Base-by-base conservation (phyloP, 2,797 vertebrate species). In the Lagocephalus sceleratus region DNA sequence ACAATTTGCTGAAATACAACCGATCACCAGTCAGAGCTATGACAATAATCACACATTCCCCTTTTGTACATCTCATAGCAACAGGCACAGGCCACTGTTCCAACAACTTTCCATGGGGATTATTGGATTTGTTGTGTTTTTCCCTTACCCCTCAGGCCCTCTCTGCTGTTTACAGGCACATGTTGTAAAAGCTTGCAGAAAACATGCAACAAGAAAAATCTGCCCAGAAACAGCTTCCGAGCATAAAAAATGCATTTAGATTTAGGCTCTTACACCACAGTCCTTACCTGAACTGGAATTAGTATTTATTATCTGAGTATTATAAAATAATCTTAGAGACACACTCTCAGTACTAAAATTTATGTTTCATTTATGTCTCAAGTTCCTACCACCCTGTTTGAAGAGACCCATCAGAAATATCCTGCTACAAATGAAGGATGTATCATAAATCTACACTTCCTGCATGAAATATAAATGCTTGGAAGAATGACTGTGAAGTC, bases 121-220 rank as follows among this genome's bases (percentile, higher is more conserved):
- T 15, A 50, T 5, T 29, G 45, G 40, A 46, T 41, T 35, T 35
- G 32, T 14, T 35, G 32, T 35, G 9, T 25, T 20, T 42, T 20
- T 17, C 38, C 6, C 10, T 64, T 5, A 39, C 20, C 25, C 44
- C 51, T 5, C 43, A 57, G 25, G 44, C 1, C 1, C 29, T 46
- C 16, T 32, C 26, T 47, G 41, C 54, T 51, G 47, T 57, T 44
- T 46, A 32, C 42, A 39, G 43, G 2, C 43, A 41, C 44, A 54
- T 57, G 20, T 43, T 57, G 25, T 32, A 49, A 66, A 75, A 26
- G 15, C 17, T 49, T 38, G 29, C 8, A 21, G n/a, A 20, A 44
- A 39, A 40, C 48, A 16, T 48, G 17, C n/a, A 57, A 60, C 20
- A 65, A 53, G 12, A 50, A 43, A 57, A 20, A 52, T 53, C 23